Evolutionary conservation across 2,113 vertebrate genomes (phyloP), one percentile per base, ranked within the genome.

Genomic region (Rhagologus leucostigma): DNA sequence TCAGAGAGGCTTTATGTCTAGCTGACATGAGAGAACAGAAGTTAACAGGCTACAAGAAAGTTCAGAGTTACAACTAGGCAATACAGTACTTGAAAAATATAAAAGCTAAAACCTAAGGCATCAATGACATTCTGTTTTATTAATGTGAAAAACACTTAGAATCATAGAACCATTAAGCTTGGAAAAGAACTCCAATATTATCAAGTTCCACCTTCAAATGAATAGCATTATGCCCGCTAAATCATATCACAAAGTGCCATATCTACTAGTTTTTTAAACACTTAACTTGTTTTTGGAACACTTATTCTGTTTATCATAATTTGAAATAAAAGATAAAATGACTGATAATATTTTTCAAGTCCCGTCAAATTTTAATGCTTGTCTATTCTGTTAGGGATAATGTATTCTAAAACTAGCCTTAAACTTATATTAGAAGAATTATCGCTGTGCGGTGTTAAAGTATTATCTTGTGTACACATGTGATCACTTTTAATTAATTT

Each of bases 401-500:
- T 39, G 10, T 75, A 39, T 80, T 94, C 46, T 86, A 63, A 93
- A 91, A 63, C 29, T 65, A 37, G 5, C 32, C 8, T 84, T 95
- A 75, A 86, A 76, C 20, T 68, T 90, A n/a, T 73, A 20, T 83
- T 75, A 74, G 46, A 87, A 88, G 84, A 71, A 23, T 35, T 74
- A 39, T 77, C 29, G 13, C 33, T 73, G 27, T n/a, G 12, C 24
- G 64, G n/a, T 69, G 64, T 68, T 68, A 18, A 76, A 69, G 33
- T 80, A 67, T 69, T 87, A 41, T 27, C 50, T 78, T 81, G 11
- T 68, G 59, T 80, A 63, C 3, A 21, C 8, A 32, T 44, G 33
- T 67, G 23, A 70, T 86, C 71, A 35, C 16, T 80, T 95, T 26
- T 41, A 78, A 69, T 74, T 68, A 21, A 27, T 93, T 89, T 63